phyloP scores from a whole-genome alignment of 2,113 vertebrate species.

The Paradoxurus hermaphroditus region DNA sequence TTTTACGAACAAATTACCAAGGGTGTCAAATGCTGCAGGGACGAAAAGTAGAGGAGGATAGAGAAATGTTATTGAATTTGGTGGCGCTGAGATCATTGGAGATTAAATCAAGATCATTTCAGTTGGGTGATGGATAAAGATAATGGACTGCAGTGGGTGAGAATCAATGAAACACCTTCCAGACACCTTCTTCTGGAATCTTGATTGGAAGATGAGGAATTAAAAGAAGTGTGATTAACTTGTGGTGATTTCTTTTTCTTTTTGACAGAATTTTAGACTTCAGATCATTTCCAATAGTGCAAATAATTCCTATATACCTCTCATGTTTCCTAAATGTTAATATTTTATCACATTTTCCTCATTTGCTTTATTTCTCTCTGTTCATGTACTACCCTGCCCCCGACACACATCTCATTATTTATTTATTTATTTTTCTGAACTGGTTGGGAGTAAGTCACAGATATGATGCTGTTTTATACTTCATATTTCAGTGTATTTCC shows the following conservation, averaged over 20 bases:
- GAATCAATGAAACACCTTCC: neutral
- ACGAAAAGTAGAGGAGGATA: neutral
- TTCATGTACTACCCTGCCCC: neutral
- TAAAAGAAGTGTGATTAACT: neutral
- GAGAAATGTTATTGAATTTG: neutral
- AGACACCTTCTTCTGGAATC: neutral
- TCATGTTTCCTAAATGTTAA: neutral
- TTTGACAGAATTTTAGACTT: slow-evolving; percentile 22
- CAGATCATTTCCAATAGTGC: neutral
- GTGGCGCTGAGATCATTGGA: neutral
- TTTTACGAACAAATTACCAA: neutral
- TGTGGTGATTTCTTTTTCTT: neutral
- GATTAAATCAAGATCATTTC: neutral
- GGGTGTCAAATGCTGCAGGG: neutral
- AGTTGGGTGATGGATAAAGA: neutral
- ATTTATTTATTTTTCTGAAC: neutral
- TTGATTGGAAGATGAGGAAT: neutral
- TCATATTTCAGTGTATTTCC: neutral
- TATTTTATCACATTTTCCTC: neutral
- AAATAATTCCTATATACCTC: neutral
- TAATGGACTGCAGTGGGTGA: neutral
- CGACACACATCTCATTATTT: neutral
- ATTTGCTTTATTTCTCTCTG: neutral
- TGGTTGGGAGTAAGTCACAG: neutral
- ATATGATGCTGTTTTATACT: neutral